Evolutionary conservation across 2,797 vertebrate species (phyloP), one percentile per base, ranked within the genome.

Genomic region (Prionace glauca): DNA sequence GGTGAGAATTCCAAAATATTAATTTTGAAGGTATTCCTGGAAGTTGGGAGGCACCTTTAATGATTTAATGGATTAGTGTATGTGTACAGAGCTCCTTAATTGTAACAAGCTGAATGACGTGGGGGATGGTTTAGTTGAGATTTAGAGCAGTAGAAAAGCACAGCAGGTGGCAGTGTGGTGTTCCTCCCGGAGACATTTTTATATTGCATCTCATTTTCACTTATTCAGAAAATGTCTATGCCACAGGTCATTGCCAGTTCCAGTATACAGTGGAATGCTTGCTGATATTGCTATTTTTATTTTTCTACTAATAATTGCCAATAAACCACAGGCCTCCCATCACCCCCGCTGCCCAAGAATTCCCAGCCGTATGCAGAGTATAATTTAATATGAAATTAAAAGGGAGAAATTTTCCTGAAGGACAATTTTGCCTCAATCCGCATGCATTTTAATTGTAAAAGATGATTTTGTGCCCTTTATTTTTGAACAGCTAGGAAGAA

Each of bases 101-200:
- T 45, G 36, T 45, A 45, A 45, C 81, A 84, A 20, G 41, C 41
- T 45, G 20, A 62, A 62, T 90, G 56, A 62, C 32, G 56, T 62
- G 50, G n/a, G 81, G 86, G 56, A 88, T 88, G 45, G 18, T 29
- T 77, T 32, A 32, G 71, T 5, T 71, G 41, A 74, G 24, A 14
- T 94, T n/a, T 77, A 45, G 45, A 74, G 93, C 36, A 69, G 9
- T 92, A 18, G 20, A 41, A 41, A 29, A 92, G 11, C 14, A 77
- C 93, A 56, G 93, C 45, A 95, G 93, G 93, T 95, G 93, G 71
- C 93, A 95, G 93, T 95, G 5, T 74, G 45, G 71, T 16, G 67
- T 41, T 92, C 87, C 32, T 62, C 29, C 88, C 32, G 24, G 62
- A 67, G 88, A n/a, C 36, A 1, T 24, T 41, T 84, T 69, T 41